These are phyloP conservation scores for Cryptoleucopteryx plumbea DNA, from an alignment of 2,113 vertebrate genomes.

Conservation along the genomic window DNA sequence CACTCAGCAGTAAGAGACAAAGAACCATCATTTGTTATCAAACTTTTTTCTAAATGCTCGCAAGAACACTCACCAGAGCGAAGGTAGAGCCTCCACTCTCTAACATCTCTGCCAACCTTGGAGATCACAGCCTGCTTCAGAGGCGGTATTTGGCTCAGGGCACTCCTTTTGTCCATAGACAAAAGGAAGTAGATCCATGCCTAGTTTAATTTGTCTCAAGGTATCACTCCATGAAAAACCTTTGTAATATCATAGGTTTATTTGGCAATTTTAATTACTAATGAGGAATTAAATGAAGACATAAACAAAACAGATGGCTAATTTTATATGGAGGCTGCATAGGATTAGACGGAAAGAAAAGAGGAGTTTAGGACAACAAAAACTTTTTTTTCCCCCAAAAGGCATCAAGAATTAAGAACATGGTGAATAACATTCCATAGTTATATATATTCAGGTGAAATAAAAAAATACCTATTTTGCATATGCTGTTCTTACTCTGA, in stretches of 20 bases:
- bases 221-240: background rate
- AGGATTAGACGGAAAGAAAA: slow-evolving; percentile 1
- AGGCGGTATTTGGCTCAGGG: background rate
- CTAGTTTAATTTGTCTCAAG: background rate
- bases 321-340: slow-evolving; percentile 22
- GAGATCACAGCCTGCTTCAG: background rate
- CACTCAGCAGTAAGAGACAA: background rate
- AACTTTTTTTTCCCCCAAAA: slow-evolving; percentile 10
- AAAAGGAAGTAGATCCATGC: background rate
- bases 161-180: background rate
- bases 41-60: background rate
- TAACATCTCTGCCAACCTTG: background rate
- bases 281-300: background rate
- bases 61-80: background rate
- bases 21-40: background rate
- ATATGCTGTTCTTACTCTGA: slow-evolving; percentile 19
- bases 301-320: background rate
- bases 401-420: slow-evolving; percentile 27
- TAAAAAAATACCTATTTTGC: slow-evolving; percentile 33
- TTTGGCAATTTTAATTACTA: background rate
- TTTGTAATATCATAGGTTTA: background rate
- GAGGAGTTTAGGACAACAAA: background rate
- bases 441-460: slow-evolving; percentile 11
- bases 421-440: slow-evolving; percentile 42
- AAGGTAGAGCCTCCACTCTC: background rate